phyloP scores from a whole-genome alignment of 2,797 vertebrate species.

The Mallotus villosus region DNA sequence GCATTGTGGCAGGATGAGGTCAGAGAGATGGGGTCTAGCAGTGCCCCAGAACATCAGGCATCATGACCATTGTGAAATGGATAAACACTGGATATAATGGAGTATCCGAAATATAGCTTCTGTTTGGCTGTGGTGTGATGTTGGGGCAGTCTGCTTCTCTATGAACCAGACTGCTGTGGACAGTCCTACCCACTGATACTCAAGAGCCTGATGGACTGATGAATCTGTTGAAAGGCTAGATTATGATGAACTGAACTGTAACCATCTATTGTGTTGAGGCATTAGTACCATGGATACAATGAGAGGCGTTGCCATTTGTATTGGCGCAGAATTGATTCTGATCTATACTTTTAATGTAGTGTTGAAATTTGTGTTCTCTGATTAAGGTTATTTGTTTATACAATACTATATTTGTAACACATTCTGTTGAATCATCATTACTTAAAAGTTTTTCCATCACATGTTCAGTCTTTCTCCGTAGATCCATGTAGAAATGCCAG shows the following conservation, averaged over 20 bases:
- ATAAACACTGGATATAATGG: background rate
- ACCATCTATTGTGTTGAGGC: no score
- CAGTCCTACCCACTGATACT: background rate
- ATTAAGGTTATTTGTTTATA: no score
- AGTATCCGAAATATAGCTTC: background rate
- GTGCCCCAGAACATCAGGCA: background rate
- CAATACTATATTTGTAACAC: no score
- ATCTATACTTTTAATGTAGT: no score
- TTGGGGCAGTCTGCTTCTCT: background rate
- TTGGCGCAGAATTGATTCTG: no score
- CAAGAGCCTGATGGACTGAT: background rate
- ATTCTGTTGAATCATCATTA: no score
- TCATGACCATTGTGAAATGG: background rate
- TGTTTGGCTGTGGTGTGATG: background rate
- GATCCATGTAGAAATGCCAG: slow-evolving; percentile 69
- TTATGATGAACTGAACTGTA: no score
- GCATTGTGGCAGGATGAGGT: slow-evolving; percentile 6
- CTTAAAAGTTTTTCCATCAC: slow-evolving; percentile 40
- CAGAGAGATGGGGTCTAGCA: background rate
- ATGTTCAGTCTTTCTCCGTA: slow-evolving; percentile 64
- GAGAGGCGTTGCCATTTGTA: no score
- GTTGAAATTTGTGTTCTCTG: no score
- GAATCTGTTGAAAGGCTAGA: background rate
- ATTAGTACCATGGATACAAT: no score
- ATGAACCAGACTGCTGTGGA: background rate